A percentile compares a stretch with the other conserved stretches of the same genome.
phyloP scores from a whole-genome alignment of 2,113 vertebrate species.

The Pyrgilauda ruficollis region DNA sequence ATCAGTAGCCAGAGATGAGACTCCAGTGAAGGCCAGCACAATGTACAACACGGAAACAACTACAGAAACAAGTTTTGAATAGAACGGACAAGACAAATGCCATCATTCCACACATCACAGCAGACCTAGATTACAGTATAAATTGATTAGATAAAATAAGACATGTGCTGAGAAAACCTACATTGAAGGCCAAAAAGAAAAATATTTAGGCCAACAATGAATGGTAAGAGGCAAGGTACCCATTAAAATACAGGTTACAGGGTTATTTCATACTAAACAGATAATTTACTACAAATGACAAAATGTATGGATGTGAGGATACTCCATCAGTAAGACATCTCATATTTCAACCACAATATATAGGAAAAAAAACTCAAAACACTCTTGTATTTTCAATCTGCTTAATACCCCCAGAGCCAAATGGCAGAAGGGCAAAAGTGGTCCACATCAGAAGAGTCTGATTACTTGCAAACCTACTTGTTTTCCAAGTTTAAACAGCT shows the following conservation, averaged over 20 bases:
- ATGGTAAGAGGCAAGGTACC: background rate
- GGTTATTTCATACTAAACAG: background rate
- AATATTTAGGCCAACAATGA: background rate
- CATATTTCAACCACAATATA: background rate
- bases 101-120: background rate
- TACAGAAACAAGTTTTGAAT: background rate
- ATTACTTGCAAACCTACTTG: background rate
- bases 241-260: background rate
- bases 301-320: background rate
- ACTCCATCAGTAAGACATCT: background rate
- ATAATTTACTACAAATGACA: background rate
- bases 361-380: background rate
- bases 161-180: background rate
- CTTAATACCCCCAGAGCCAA: background rate
- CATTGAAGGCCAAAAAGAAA: background rate
- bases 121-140: background rate
- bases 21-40: background rate
- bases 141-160: background rate
- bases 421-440: background rate
- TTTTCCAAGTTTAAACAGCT: background rate
- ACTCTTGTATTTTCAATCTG: background rate
- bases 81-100: background rate
- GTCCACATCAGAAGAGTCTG: background rate
- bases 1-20: background rate
- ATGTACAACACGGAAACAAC: background rate